Percentiles rank a stretch among this genome's conserved stretches.
Conservation (phyloP, 2,113 vertebrate species). For the Takifugu flavidus region DNA sequence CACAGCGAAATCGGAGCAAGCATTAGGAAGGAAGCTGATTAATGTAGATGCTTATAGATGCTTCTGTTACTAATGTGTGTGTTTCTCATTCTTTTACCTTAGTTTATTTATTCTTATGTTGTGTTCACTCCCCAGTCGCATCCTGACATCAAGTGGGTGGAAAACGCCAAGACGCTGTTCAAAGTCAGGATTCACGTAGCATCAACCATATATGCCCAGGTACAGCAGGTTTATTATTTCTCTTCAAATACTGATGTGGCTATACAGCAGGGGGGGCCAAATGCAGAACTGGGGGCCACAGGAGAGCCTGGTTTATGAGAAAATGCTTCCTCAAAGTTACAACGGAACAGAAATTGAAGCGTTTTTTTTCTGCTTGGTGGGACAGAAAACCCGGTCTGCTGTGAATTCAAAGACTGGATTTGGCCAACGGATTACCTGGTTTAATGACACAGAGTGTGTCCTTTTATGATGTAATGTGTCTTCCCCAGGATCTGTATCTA, state of each 20-base stretch:
- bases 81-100: not conserved
- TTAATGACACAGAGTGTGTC: not conserved
- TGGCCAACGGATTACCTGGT: not conserved
- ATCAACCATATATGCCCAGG: conserved; percentile 93
- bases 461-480: not conserved
- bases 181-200: conserved; percentile 87
- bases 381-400: no score
- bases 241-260: not conserved
- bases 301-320: no score
- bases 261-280: not conserved
- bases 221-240: conserved; percentile 48
- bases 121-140: conserved; percentile 56
- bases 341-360: no score
- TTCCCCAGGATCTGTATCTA: conserved; percentile 88
- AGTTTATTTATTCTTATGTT: not conserved
- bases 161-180: conserved; percentile 88
- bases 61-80: not conserved
- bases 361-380: no score
- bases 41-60: no score
- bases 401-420: no score
- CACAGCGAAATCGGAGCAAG: no score
- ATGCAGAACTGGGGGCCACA: no score
- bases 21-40: no score
- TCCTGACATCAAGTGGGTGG: conserved; percentile 91
- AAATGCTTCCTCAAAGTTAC: no score